Conservation (phyloP, 2,113 vertebrate species). For the Stictonetta naevosa region DNA sequence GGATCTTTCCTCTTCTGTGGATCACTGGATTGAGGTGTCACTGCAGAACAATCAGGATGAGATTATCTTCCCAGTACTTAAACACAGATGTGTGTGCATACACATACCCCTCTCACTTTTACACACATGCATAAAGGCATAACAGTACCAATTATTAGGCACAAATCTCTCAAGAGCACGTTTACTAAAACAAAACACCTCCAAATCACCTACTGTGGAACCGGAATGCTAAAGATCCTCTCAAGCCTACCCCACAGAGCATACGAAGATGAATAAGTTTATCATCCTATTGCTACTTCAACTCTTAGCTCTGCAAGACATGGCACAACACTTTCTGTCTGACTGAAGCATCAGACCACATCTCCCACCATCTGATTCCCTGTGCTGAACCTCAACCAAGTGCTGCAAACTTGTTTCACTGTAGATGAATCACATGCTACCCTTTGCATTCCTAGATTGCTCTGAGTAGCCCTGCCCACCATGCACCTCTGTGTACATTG, state of each 20-base stretch:
- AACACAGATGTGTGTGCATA: neutral
- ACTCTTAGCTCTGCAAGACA: neutral
- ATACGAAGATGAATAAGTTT: accelerated
- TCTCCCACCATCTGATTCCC: neutral
- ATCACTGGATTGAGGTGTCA: neutral
- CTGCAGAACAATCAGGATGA: neutral
- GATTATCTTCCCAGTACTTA: accelerated
- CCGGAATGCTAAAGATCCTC: neutral
- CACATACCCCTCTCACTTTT: neutral
- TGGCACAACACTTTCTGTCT: accelerated
- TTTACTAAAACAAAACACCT: neutral
- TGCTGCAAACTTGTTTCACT: neutral
- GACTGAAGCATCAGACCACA: neutral
- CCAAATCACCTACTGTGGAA: neutral
- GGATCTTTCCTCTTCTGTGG: neutral
- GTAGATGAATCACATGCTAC: neutral
- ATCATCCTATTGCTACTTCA: neutral
- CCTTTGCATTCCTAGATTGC: neutral
- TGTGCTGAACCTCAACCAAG: neutral
- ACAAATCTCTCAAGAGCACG: neutral
- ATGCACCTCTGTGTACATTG: neutral
- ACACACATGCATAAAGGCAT: accelerated
- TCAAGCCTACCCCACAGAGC: accelerated
- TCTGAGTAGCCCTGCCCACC: neutral
- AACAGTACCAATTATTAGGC: neutral